Base-by-base conservation (phyloP, 92 coral and sea anemone species). In the Montipora capitata region DNA sequence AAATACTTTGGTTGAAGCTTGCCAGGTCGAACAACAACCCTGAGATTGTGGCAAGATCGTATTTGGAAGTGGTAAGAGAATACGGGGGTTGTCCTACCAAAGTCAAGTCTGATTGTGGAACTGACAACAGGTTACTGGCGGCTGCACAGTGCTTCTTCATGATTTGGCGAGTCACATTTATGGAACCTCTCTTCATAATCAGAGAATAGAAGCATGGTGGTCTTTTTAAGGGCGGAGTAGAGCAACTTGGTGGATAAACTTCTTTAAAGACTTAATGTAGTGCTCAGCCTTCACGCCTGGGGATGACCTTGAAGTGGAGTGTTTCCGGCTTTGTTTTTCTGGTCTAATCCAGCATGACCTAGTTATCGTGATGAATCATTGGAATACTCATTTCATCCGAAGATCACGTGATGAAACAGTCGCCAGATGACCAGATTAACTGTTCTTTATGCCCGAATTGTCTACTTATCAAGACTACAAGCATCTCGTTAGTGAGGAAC, bases 191-290 rank as follows among this genome's bases (percentile, higher is more conserved):
- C 83, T 83, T 39, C 84, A 65, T 41, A 88, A 88, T 70, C 84
- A 88, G 74, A 76, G 87, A 40, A 88, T 88, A 40, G 91, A 88
- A 66, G 91, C 65, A 52, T 81, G 92, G 92, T 88, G 87, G 91
- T 71, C 81, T 18, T 87, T 78, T 73, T 71, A 78, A 40, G 48
- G 80, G 38, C 45, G 86, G 65, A 87, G 80, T 42, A 79, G 85
- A 49, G 43, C 85, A 16, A 52, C 79, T 44, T 77, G 90, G 85
- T 86, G 90, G 90, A 86, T 68, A 41, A 87, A 87, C 52, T 78
- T 87, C 42, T 87, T 87, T 27, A 87, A 87, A 74, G 86, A 79
- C 80, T 66, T 86, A 17, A 87, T 78, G 78, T 80, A 87, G 72
- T 66, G 63, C 51, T 58, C 54, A 65, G 73, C 35, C 35, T 27